phyloP scores from a whole-genome alignment of 2,888 invertebrate species.

The Caenorhabditis drosophilae region DNA sequence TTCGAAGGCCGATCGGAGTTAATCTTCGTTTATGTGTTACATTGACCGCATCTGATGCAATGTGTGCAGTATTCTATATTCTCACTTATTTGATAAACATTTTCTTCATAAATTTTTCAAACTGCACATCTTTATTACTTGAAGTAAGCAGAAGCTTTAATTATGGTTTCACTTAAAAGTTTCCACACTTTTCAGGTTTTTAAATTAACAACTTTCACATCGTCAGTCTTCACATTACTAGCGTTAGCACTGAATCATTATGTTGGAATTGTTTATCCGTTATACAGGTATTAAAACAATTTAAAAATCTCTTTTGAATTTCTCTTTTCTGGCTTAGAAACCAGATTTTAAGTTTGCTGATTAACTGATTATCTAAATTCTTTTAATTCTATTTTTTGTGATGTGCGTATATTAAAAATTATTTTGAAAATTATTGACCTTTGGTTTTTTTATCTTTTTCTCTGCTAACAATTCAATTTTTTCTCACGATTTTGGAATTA shows the following conservation, averaged over 20 bases:
- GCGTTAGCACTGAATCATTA: conserved; percentile 78
- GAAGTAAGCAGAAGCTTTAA: conserved; percentile 50
- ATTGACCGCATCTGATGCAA: conserved; percentile 59
- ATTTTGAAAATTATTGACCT: too few species aligned
- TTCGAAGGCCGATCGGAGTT: conserved; percentile 61
- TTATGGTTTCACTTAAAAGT: not conserved
- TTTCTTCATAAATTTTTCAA: conserved; percentile 55
- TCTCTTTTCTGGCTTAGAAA: not conserved
- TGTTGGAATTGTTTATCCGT: conserved; percentile 76
- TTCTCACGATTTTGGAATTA: too few species aligned
- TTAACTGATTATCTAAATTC: too few species aligned
- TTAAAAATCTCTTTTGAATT: conserved; percentile 4
- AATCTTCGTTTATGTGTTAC: conserved; percentile 63
- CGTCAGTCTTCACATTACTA: conserved; percentile 76
- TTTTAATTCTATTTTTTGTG: too few species aligned
- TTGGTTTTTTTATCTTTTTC: too few species aligned
- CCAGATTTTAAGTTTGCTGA: too few species aligned
- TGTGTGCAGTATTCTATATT: conserved; percentile 63
- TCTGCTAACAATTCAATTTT: too few species aligned
- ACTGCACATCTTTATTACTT: conserved; percentile 57
- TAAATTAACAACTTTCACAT: conserved; percentile 71
- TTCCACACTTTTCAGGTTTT: conserved; percentile 44
- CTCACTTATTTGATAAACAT: conserved; percentile 59
- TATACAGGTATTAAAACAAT: conserved; percentile 63
- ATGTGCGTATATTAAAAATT: too few species aligned